A percentile compares a stretch with the other conserved stretches of the same genome.
Evolutionary conservation across 2,888 invertebrate species (phyloP).

Genomic region (Lasioglossum calceatum): DNA sequence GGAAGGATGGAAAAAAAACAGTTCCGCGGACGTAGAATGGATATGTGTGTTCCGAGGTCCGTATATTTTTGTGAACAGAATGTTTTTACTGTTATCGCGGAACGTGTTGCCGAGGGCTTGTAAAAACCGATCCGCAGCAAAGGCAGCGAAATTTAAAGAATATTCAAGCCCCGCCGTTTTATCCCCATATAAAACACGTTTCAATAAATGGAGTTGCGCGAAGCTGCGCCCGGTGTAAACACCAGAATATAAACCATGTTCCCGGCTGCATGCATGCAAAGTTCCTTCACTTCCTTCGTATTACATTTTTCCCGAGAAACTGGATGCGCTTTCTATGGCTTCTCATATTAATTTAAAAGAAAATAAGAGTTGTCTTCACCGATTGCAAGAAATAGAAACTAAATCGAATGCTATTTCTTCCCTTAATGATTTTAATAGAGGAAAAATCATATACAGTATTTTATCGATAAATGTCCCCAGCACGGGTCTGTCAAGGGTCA

Average conservation of each 20-base stretch:
- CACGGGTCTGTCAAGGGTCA: no score
- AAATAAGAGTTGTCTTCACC: no score
- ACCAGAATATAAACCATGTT: background rate
- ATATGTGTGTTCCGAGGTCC: slow-evolving; percentile 1
- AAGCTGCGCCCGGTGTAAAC: background rate
- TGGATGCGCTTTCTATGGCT: background rate
- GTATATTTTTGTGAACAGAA: background rate
- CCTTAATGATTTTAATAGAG: no score
- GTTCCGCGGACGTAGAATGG: background rate
- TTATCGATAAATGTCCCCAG: no score
- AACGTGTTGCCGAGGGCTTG: background rate
- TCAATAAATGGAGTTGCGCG: background rate
- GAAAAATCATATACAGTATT: no score
- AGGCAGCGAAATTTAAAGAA: background rate
- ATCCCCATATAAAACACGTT: background rate
- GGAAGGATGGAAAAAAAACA: slow-evolving; percentile 10
- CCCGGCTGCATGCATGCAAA: background rate
- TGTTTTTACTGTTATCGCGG: background rate
- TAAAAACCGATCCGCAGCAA: background rate
- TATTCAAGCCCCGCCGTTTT: background rate
- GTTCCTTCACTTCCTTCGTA: background rate
- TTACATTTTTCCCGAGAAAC: background rate
- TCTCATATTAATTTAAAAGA: background rate
- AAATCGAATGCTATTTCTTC: no score
- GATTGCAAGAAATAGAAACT: no score